Conservation (phyloP, 2,113 vertebrate genomes). For the Nesospiza acunhae region DNA sequence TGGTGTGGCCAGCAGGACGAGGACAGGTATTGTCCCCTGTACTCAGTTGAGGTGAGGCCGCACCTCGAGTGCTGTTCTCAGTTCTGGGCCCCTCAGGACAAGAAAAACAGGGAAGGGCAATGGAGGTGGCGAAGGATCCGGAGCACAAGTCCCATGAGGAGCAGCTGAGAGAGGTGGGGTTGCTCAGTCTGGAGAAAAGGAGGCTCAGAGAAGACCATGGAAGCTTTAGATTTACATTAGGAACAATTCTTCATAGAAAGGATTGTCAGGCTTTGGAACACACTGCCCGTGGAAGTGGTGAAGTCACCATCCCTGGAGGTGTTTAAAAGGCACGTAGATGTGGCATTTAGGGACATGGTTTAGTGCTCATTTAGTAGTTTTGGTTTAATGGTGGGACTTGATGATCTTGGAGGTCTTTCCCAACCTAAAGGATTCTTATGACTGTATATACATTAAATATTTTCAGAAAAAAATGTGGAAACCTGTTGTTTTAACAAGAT, state of each 20-base stretch:
- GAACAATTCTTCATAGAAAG: neutral
- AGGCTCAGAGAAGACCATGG: neutral
- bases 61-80: rapidly evolving
- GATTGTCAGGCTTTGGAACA: neutral
- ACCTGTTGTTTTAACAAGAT: neutral
- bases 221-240: neutral
- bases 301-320: neutral
- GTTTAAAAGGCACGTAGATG: neutral
- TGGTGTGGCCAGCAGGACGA: neutral
- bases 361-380: neutral
- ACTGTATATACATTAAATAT: neutral
- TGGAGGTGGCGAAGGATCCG: neutral
- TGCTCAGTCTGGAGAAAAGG: neutral
- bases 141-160: neutral
- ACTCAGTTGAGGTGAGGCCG: neutral
- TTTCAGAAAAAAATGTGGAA: neutral
- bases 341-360: neutral
- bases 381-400: neutral
- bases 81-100: neutral
- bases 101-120: neutral
- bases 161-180: neutral
- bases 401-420: neutral
- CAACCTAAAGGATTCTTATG: neutral
- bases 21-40: neutral
- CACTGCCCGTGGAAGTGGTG: neutral